Percentiles rank a stretch among this genome's conserved stretches.
phyloP scores from a whole-genome alignment of 1,140 invertebrate genomes.

The Drosophila arawakana region DNA sequence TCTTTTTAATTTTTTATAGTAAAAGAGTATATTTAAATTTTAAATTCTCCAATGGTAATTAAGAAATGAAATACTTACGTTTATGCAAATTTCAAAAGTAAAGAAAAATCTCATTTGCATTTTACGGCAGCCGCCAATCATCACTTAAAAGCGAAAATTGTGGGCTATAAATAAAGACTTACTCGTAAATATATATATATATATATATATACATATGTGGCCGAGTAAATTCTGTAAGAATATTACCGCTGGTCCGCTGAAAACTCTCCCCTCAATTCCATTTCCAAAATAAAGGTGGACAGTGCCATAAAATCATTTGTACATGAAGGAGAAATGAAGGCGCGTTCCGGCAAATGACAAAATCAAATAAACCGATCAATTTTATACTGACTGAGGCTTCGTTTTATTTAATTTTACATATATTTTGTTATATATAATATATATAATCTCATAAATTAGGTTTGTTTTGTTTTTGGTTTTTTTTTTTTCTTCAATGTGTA shows the following conservation, averaged over 20 bases:
- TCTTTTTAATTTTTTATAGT: neutral
- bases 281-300: slow-evolving; percentile 1
- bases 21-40: neutral
- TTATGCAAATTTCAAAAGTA: slow-evolving; percentile 8
- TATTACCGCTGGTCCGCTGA: neutral
- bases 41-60: slow-evolving; percentile 13
- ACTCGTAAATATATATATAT: neutral
- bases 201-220: neutral
- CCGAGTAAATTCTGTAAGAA: slow-evolving; percentile 23
- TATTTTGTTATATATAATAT: slow-evolving; percentile 64
- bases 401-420: slow-evolving; percentile 83
- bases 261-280: neutral
- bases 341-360: slow-evolving; percentile 38
- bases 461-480: slow-evolving; percentile 35
- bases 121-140: slow-evolving; percentile 14
- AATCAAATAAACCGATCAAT: slow-evolving; percentile 50
- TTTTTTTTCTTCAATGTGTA: slow-evolving; percentile 77
- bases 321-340: slow-evolving; percentile 22
- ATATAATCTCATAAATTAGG: slow-evolving; percentile 49
- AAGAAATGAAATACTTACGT: slow-evolving; percentile 30
- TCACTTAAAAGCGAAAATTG: slow-evolving; percentile 39
- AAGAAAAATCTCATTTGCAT: slow-evolving; percentile 16
- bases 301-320: slow-evolving; percentile 30
- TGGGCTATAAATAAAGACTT: slow-evolving; percentile 36
- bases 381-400: slow-evolving; percentile 84